Evolutionary conservation across 2,113 vertebrate genomes (phyloP).

Genomic region (Actenoides hombroni): DNA sequence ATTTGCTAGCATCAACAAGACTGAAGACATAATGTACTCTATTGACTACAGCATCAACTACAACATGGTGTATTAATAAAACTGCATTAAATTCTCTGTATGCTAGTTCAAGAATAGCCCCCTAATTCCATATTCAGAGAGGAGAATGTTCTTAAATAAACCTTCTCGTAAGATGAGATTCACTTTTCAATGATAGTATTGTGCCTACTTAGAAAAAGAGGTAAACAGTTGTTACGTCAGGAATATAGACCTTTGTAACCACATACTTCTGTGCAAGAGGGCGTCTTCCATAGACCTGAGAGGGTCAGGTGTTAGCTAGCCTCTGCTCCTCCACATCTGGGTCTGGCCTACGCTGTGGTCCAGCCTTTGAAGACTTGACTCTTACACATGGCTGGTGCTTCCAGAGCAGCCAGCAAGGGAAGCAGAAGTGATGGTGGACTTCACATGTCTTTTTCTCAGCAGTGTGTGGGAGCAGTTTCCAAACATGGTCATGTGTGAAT

Average conservation of each 20-base stretch:
- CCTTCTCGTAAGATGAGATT: background rate
- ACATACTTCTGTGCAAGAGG: background rate
- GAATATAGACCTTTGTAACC: background rate
- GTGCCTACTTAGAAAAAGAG: background rate
- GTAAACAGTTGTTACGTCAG: background rate
- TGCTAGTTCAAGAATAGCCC: background rate
- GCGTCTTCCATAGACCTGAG: background rate
- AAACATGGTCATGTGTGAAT: background rate
- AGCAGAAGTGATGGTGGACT: background rate
- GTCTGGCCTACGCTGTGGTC: background rate
- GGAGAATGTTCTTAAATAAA: background rate
- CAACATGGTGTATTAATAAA: background rate
- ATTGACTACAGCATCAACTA: background rate
- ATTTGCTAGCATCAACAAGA: background rate
- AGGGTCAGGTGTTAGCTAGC: background rate
- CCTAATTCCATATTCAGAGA: background rate
- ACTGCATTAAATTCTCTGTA: background rate
- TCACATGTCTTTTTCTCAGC: background rate
- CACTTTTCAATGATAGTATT: background rate
- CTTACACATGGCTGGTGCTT: fast-evolving
- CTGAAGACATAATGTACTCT: background rate
- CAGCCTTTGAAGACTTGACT: background rate
- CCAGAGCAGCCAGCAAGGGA: background rate
- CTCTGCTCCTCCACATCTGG: background rate
- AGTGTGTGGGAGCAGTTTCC: background rate